phyloP scores from a whole-genome alignment of 2,113 vertebrate species.

The Cochlearius cochlearius region DNA sequence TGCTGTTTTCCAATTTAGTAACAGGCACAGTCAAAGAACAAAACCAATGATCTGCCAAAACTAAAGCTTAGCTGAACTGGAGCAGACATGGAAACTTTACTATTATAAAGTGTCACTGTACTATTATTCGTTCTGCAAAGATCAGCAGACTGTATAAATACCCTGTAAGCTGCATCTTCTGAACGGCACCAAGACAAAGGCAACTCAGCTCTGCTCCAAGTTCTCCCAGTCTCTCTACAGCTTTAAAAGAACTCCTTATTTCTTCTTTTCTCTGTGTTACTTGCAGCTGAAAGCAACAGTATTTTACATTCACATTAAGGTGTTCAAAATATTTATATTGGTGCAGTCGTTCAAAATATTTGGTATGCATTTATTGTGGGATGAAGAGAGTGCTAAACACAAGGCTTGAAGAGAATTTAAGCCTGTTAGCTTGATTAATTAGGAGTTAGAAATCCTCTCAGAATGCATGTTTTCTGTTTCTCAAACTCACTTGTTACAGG shows the following conservation, averaged over 20 bases:
- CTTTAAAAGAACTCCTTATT: not conserved
- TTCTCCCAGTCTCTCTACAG: not conserved
- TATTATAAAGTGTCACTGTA: not conserved
- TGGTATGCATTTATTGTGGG: not conserved
- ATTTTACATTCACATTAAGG: not conserved
- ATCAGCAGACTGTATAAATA: not conserved
- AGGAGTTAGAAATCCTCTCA: not conserved
- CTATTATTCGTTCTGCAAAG: not conserved
- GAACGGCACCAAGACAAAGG: not conserved
- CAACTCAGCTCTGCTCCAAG: not conserved
- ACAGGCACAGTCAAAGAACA: not conserved
- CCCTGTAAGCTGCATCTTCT: not conserved
- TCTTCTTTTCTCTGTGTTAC: not conserved
- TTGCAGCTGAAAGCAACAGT: not conserved
- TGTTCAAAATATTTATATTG: not conserved
- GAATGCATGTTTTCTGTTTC: not conserved
- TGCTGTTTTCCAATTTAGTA: not conserved
- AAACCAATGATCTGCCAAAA: not conserved
- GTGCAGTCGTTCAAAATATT: not conserved
- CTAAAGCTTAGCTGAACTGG: conserved; percentile 16
- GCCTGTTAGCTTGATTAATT: not conserved
- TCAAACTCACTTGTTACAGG: not conserved
- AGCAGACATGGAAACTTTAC: conserved; percentile 7
- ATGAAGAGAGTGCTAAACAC: not conserved
- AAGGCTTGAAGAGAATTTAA: not conserved